Evolutionary conservation across 2,797 vertebrate genomes (phyloP), one percentile per base, ranked within the genome.

Genomic region (Schizopygopsis pylzovi): DNA sequence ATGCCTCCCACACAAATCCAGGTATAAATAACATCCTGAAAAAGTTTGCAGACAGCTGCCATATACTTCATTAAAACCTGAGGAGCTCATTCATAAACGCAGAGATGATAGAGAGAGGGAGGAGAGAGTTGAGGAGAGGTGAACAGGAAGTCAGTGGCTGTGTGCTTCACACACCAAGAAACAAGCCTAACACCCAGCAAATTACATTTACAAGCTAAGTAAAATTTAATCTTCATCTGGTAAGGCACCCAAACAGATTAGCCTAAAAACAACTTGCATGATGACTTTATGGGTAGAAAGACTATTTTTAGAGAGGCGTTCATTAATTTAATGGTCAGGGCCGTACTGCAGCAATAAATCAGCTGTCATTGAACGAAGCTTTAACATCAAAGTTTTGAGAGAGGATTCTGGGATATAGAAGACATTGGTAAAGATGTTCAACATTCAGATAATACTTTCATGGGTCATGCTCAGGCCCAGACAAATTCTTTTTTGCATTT

Each of bases 291-390:
- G 94, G 94, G 93, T 91, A 90, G 73, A 11, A 68, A 87, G 89
- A 92, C 91, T 94, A 94, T 94, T 91, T 94, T 93, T 92, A 93
- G 92, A 91, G 86, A 85, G 81, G 49, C 81, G 84, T 93, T 90
- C 80, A 87, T 92, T 90, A 88, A 85, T 87, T 90, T 88, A 89
- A 91, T 86, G 78, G 54, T 78, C 78, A 67, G 68, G 86, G 47
- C 43, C 54, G 22, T 49, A 68, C 73, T 71, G 37, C 67, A 76
- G 86, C 82, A 45, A 75, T 91, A 83, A 91, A 91, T 89, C 90
- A 90, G 65, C 84, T 86, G 56, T 85, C 87, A 63, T 6, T 6
- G 4, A 61, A 78, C 7, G 15, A 73, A 39, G 84, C 28, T 63
- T 68, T 78, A 37, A 54, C n/a, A 81, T 70, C 49, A 83, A 67